Conservation (phyloP, 2,113 vertebrate species). For the Corythornis madagascariensis region DNA sequence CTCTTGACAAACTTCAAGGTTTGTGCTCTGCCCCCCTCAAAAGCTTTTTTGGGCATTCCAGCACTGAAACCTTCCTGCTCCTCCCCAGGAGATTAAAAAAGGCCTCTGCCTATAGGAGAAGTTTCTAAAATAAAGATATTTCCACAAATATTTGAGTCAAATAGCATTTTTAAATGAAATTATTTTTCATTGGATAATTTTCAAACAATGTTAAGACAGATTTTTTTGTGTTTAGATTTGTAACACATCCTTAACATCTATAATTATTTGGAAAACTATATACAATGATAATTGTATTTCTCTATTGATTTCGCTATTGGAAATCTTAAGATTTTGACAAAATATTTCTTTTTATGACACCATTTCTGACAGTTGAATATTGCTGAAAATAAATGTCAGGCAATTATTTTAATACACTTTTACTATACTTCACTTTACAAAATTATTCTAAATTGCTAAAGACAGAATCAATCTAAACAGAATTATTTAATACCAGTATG, state of each 20-base stretch:
- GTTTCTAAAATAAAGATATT: neutral
- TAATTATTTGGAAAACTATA: neutral
- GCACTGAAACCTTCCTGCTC: neutral
- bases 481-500: conserved; percentile 16
- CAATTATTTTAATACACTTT: conserved; percentile 65
- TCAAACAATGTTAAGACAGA: neutral
- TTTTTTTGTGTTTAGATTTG: neutral
- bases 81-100: neutral
- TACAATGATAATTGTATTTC: neutral
- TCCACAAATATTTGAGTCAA: neutral
- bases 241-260: neutral
- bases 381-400: conserved; percentile 50
- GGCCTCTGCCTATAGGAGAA: neutral
- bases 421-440: conserved; percentile 42
- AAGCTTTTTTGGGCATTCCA: neutral
- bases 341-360: neutral
- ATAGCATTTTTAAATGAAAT: neutral
- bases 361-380: conserved; percentile 58
- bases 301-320: conserved; percentile 6
- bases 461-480: conserved; percentile 49
- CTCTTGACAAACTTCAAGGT: neutral
- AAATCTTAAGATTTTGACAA: neutral
- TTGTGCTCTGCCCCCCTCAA: neutral
- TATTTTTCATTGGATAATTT: neutral
- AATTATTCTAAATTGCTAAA: conserved; percentile 57